Evolutionary conservation across 2,888 invertebrate species (phyloP).

Genomic region (Mesorhabditis sp.): DNA sequence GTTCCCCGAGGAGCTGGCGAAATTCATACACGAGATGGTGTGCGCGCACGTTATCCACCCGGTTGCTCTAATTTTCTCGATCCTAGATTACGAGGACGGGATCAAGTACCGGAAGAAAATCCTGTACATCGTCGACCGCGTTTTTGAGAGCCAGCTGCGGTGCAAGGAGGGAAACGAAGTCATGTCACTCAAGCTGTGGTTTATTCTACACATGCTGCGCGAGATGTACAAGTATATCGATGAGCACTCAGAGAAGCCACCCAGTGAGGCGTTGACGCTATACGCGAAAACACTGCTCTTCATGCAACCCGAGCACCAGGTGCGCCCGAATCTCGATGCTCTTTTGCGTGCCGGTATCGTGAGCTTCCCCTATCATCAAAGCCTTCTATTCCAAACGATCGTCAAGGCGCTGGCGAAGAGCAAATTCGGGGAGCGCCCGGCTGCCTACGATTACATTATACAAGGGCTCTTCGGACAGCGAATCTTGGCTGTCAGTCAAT

Average conservation of each 20-base stretch:
- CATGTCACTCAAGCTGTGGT: slow-evolving; percentile 56
- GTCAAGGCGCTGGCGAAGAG: slow-evolving; percentile 46
- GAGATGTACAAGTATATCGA: slow-evolving; percentile 48
- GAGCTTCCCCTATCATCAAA: slow-evolving; percentile 85
- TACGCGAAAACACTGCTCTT: slow-evolving; percentile 24
- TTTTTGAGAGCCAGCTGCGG: slow-evolving; percentile 83
- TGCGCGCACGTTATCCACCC: slow-evolving; percentile 52
- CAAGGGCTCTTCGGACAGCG: slow-evolving; percentile 54
- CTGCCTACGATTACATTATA: slow-evolving; percentile 46
- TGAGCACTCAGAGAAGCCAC: slow-evolving; percentile 18
- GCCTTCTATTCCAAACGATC: slow-evolving; percentile 78
- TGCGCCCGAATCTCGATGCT: slow-evolving; percentile 66
- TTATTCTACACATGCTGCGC: slow-evolving; percentile 46
- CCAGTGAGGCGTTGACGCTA: slow-evolving; percentile 19
- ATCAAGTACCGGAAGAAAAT: slow-evolving; percentile 72
- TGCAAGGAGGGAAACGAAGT: slow-evolving; percentile 77
- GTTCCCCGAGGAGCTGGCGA: slow-evolving; percentile 40
- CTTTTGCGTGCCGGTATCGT: slow-evolving; percentile 81
- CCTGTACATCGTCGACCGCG: slow-evolving; percentile 74
- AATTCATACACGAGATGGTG: slow-evolving; percentile 49
- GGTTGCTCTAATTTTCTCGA: slow-evolving; percentile 56
- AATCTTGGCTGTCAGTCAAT: slow-evolving; percentile 62
- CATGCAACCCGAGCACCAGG: slow-evolving; percentile 59
- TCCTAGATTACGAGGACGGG: slow-evolving; percentile 73
- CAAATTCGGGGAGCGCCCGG: slow-evolving; percentile 37